Evolutionary conservation across 2,113 vertebrate species (phyloP).

Genomic region (Semnornis frantzii): DNA sequence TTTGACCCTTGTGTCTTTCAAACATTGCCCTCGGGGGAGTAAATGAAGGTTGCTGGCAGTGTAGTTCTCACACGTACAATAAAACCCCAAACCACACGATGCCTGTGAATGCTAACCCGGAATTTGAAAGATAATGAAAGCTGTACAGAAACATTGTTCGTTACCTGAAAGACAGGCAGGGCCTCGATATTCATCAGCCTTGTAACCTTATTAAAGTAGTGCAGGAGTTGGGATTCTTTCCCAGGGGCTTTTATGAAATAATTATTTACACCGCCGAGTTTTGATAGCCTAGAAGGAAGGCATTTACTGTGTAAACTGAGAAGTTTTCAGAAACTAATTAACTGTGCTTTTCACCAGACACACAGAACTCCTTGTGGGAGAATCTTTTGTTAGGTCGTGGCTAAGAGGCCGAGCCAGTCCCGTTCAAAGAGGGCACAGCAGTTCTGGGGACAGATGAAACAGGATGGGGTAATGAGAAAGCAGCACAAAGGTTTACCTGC

Average conservation of each 20-base stretch:
- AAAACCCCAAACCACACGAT: not conserved
- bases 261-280: conserved; percentile 52
- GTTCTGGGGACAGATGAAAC: not conserved
- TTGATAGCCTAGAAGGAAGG: conserved; percentile 6
- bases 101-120: conserved; percentile 49
- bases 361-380: conserved; percentile 25
- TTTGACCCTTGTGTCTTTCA: conserved; percentile 56
- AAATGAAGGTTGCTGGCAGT: conserved; percentile 48
- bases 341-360: conserved; percentile 38
- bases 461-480: not conserved
- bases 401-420: not conserved
- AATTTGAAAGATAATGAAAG: conserved; percentile 66
- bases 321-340: conserved; percentile 66
- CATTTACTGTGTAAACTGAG: conserved; percentile 46
- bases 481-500: not conserved
- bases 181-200: conserved; percentile 31
- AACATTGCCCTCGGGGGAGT: not conserved
- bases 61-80: conserved; percentile 61
- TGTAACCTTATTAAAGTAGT: conserved; percentile 47
- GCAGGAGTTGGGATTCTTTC: conserved; percentile 60
- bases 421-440: not conserved
- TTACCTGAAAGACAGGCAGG: conserved; percentile 61
- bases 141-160: conserved; percentile 57
- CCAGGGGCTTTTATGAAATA: conserved; percentile 59
- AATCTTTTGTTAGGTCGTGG: conserved; percentile 2